Percentiles rank a stretch among this genome's conserved stretches.
Conservation (phyloP, 2,797 vertebrate species). For the Hafferia zeledoni region DNA sequence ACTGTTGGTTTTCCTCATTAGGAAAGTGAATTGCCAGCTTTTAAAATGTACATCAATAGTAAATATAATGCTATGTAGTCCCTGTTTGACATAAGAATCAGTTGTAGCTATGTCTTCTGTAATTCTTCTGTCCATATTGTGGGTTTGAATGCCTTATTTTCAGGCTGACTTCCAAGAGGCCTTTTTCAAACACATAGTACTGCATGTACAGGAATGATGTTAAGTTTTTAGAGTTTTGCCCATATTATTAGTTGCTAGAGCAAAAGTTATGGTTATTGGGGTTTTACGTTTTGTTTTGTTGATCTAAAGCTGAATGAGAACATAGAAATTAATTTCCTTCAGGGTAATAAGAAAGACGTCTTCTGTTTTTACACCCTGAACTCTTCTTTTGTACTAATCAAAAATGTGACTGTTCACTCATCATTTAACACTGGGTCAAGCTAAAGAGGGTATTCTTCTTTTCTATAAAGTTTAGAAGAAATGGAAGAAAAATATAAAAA, state of each 20-base stretch:
- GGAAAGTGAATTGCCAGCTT: background rate
- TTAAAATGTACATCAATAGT: background rate
- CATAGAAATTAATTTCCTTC: background rate
- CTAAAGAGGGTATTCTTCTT: constrained; percentile 73
- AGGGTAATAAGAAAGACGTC: background rate
- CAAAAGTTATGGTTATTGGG: background rate
- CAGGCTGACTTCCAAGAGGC: background rate
- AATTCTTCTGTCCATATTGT: background rate
- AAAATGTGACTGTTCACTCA: background rate
- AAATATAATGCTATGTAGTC: background rate
- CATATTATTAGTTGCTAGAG: background rate
- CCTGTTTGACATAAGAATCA: background rate
- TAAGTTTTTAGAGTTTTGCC: background rate
- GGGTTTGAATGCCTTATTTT: background rate
- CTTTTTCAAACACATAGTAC: background rate
- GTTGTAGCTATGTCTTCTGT: background rate
- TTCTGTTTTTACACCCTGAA: background rate
- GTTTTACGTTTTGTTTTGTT: background rate
- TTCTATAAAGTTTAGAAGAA: constrained; percentile 90
- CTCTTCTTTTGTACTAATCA: background rate
- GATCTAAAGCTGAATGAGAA: background rate
- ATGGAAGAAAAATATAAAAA: constrained; percentile 96
- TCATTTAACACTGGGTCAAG: constrained; percentile 15
- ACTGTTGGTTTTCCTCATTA: background rate
- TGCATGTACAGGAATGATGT: background rate